Evolutionary conservation across 2,888 invertebrate species (phyloP).

Genomic region (Bibio marci): DNA sequence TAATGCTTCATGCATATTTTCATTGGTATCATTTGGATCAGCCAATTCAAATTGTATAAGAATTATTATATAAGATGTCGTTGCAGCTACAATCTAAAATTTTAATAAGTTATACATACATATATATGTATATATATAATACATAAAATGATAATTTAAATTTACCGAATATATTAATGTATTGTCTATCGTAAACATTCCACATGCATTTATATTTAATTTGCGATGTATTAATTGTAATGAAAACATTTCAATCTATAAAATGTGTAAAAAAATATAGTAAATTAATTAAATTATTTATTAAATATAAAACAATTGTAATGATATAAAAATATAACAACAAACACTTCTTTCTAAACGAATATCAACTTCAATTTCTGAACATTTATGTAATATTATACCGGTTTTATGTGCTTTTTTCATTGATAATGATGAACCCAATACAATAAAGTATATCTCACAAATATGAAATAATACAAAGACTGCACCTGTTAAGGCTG

Average conservation of each 20-base stretch:
- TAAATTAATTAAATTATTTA: too few species aligned
- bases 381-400: not conserved
- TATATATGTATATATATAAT: too few species aligned
- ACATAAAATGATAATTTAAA: not conserved
- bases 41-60: constrained; percentile 1
- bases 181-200: not conserved
- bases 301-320: too few species aligned
- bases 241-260: constrained; percentile 1
- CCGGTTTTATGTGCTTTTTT: not conserved
- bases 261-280: too few species aligned
- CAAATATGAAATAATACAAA: too few species aligned
- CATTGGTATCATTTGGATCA: not conserved
- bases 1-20: too few species aligned
- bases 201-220: not conserved
- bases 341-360: not conserved
- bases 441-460: too few species aligned
- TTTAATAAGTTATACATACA: not conserved
- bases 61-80: not conserved
- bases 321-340: not conserved
- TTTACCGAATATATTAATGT: not conserved
- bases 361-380: not conserved
- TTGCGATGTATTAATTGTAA: not conserved
- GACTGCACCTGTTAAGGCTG: too few species aligned
- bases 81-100: not conserved
- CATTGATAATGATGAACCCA: too few species aligned